These are phyloP conservation scores for Drosophila bocqueti DNA, from an alignment of 1,140 invertebrate genomes.

Conservation along the genomic window DNA sequence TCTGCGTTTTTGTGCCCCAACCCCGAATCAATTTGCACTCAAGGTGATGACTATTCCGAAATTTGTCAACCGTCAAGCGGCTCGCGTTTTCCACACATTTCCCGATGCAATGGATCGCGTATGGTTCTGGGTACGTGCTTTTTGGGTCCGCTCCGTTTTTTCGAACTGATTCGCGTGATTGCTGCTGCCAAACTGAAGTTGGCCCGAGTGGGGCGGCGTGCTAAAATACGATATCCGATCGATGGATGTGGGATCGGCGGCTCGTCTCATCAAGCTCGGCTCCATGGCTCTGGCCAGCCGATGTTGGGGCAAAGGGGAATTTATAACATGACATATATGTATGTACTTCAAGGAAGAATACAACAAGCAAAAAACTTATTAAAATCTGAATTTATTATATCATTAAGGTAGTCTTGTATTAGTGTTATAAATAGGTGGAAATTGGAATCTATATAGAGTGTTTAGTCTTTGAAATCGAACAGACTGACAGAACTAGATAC, in stretches of 20 bases:
- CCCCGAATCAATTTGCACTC: conserved; percentile 60
- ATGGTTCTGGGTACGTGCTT: background rate
- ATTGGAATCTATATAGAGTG: background rate
- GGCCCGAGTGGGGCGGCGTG: background rate
- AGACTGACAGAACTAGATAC: no score
- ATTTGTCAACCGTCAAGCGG: conserved; percentile 64
- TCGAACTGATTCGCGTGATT: conserved; percentile 63
- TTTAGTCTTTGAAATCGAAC: background rate
- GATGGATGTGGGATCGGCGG: conserved; percentile 57
- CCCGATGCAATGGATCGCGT: conserved; percentile 20
- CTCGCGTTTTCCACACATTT: conserved; percentile 54
- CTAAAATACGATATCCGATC: conserved; percentile 57
- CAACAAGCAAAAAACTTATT: no score
- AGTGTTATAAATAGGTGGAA: no score
- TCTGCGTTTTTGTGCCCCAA: conserved; percentile 10
- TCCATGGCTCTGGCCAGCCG: conserved; percentile 17
- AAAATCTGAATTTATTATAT: no score
- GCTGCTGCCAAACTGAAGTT: conserved; percentile 66
- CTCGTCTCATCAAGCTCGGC: conserved; percentile 42
- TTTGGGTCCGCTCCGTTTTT: conserved; percentile 2
- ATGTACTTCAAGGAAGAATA: background rate
- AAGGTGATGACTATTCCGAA: conserved; percentile 68
- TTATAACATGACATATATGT: background rate
- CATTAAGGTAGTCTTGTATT: no score
- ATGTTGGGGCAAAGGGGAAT: background rate